phyloP scores from a whole-genome alignment of 2,888 invertebrate genomes.

The Colletes collaris region DNA sequence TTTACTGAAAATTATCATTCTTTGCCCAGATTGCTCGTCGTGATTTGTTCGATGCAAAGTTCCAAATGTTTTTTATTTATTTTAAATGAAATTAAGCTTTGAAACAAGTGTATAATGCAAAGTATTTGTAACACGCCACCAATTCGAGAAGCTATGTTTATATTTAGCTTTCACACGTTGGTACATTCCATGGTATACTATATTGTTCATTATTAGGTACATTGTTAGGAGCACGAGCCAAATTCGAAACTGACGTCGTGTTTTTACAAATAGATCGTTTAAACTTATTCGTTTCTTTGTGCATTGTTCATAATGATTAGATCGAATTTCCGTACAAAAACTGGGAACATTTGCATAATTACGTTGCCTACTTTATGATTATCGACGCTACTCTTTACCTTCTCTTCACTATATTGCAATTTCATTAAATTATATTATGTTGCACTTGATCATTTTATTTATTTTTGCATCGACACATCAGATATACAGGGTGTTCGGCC shows the following conservation, averaged over 20 bases:
- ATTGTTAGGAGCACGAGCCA: slow-evolving; percentile 5
- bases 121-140: slow-evolving; percentile 23
- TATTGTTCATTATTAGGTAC: slow-evolving; percentile 29
- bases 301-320: neutral
- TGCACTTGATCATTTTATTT: too few species aligned
- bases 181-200: slow-evolving; percentile 19
- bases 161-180: slow-evolving; percentile 20
- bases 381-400: too few species aligned
- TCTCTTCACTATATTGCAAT: too few species aligned
- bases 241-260: slow-evolving; percentile 16
- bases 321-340: neutral
- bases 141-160: slow-evolving; percentile 40
- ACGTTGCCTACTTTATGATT: too few species aligned
- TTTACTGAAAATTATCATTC: too few species aligned
- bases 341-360: neutral
- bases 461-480: too few species aligned
- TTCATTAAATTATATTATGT: too few species aligned
- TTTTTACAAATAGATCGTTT: neutral
- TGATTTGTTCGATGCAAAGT: too few species aligned
- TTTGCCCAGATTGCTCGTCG: too few species aligned
- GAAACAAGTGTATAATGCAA: neutral
- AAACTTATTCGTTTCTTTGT: neutral
- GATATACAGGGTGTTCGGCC: too few species aligned
- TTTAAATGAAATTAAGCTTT: neutral
- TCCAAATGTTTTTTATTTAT: too few species aligned